Percentiles rank a stretch among this genome's conserved stretches.
These are phyloP conservation scores for Psittacula echo DNA, from an alignment of 2,797 vertebrate genomes.

Conservation along the genomic window DNA sequence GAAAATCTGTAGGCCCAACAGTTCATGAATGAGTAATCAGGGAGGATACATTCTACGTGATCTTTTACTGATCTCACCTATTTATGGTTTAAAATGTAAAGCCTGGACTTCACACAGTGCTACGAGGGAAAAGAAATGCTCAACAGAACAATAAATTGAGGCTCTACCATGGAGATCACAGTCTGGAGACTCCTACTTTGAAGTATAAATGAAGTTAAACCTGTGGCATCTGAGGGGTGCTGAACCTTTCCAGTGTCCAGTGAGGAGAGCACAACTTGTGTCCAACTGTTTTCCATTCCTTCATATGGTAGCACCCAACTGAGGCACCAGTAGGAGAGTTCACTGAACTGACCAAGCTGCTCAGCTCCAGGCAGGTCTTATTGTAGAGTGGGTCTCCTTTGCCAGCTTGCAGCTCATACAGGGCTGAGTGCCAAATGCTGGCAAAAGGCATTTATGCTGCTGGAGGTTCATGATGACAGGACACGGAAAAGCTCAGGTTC, in stretches of 20 bases:
- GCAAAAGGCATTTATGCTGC: background rate
- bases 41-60: background rate
- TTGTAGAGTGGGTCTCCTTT: rapidly evolving
- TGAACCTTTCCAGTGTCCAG: background rate
- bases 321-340: background rate
- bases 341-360: background rate
- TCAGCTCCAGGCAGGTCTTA: background rate
- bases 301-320: rapidly evolving
- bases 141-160: background rate
- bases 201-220: background rate
- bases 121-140: background rate
- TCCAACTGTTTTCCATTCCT: background rate
- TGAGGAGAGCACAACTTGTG: background rate
- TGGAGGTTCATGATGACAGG: background rate
- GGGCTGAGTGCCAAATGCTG: rapidly evolving
- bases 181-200: background rate
- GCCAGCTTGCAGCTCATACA: background rate
- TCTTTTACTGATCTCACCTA: background rate
- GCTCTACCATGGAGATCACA: background rate
- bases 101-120: background rate
- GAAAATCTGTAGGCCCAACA: background rate
- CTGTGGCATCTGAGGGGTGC: background rate
- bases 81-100: background rate
- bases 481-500: background rate
- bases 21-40: background rate